phyloP scores from a whole-genome alignment of 2,888 invertebrate genomes.

The Plebejus melissa region DNA sequence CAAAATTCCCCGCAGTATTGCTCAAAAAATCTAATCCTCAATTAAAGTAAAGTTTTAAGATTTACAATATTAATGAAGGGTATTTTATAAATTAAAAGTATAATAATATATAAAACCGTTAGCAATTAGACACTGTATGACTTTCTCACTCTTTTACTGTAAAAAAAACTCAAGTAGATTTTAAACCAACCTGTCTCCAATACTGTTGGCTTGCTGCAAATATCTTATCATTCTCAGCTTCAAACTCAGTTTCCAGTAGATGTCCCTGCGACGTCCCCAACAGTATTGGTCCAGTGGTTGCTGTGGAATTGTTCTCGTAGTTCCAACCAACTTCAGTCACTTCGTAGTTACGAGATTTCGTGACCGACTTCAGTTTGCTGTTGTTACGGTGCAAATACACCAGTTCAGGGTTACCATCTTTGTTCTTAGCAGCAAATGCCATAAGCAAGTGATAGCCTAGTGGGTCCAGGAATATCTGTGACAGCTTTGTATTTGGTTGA shows the following conservation, averaged over 20 bases:
- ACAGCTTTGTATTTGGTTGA: conserved; percentile 79
- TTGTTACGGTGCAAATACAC: conserved; percentile 89
- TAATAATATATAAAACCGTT: too few species aligned
- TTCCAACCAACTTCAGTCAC: conserved; percentile 96
- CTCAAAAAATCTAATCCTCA: too few species aligned
- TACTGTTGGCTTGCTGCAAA: conserved; percentile 88
- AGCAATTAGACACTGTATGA: too few species aligned
- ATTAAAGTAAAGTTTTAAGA: too few species aligned
- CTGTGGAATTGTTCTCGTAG: conserved; percentile 82
- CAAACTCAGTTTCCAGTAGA: conserved; percentile 93
- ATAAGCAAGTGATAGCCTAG: conserved; percentile 92
- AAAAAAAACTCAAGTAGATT: not conserved
- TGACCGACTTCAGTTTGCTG: conserved; percentile 83
- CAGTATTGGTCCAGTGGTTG: conserved; percentile 89
- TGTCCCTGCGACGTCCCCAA: conserved; percentile 94
- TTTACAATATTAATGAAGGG: too few species aligned
- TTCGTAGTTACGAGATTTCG: conserved; percentile 86
- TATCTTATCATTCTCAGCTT: conserved; percentile 88
- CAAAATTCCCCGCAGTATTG: too few species aligned
- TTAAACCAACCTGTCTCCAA: conserved; percentile 86
- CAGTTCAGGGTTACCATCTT: conserved; percentile 83
- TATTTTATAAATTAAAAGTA: too few species aligned
- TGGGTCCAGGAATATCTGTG: conserved; percentile 89
- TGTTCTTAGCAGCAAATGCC: conserved; percentile 81
- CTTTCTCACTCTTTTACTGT: not conserved